A percentile compares a stretch with the other conserved stretches of the same genome.
Conservation (phyloP, 2,797 vertebrate genomes). For the Euphonia xanthogaster region DNA sequence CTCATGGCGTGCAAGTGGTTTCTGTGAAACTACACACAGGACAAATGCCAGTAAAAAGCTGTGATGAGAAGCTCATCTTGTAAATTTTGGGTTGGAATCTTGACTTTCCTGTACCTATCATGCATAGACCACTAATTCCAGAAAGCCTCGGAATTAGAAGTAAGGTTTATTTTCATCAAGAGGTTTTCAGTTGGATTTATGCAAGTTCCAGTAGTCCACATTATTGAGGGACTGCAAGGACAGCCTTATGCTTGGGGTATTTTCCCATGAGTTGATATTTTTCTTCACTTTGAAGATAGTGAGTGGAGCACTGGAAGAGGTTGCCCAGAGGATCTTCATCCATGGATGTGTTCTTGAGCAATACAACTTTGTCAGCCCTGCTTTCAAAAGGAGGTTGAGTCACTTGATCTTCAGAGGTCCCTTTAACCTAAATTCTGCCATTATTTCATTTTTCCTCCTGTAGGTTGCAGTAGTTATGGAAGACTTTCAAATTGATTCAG, state of each 20-base stretch:
- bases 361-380: neutral
- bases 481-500: neutral
- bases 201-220: neutral
- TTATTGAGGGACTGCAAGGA: neutral
- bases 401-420: neutral
- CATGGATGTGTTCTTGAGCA: neutral
- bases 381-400: neutral
- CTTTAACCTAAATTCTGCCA: neutral
- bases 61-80: neutral
- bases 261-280: neutral
- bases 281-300: neutral
- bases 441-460: neutral
- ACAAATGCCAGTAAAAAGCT: neutral
- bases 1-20: neutral
- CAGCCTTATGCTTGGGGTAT: accelerated
- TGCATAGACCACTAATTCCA: neutral
- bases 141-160: neutral
- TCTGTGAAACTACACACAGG: neutral
- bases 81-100: neutral
- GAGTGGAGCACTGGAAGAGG: neutral
- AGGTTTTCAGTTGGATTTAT: neutral
- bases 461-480: neutral
- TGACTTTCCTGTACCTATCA: neutral
- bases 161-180: neutral
- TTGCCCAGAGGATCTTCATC: neutral